A percentile compares a stretch with the other conserved stretches of the same genome.
phyloP scores from a whole-genome alignment of 2,888 invertebrate genomes.

The Chloromyia formosa region DNA sequence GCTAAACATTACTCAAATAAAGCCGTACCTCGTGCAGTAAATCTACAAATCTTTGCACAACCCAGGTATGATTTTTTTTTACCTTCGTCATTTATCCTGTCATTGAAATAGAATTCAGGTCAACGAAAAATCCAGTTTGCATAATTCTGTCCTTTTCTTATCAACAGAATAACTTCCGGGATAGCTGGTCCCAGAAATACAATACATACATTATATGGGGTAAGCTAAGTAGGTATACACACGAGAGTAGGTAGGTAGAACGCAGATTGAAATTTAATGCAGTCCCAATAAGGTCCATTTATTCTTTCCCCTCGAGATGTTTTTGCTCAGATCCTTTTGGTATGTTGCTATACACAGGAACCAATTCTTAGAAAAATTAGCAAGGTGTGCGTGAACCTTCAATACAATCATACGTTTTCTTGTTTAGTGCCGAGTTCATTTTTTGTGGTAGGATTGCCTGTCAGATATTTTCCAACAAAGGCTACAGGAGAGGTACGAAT shows the following conservation, averaged over 20 bases:
- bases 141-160: constrained; percentile 23
- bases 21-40: neutral
- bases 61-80: neutral
- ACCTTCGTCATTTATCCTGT: constrained; percentile 21
- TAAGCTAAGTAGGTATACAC: neutral
- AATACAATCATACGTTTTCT: neutral
- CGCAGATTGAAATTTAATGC: constrained; percentile 14
- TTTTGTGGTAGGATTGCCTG: neutral
- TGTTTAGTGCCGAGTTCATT: neutral
- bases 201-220: constrained; percentile 19
- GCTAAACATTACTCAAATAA: too few species aligned
- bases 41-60: neutral
- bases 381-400: constrained; percentile 21
- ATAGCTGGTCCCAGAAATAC: constrained; percentile 33
- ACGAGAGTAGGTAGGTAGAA: constrained; percentile 6
- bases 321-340: neutral
- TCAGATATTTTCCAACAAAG: neutral
- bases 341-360: constrained; percentile 1
- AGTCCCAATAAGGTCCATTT: constrained; percentile 5
- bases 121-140: constrained; percentile 30
- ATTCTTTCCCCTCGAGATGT: constrained; percentile 1
- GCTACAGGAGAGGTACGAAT: neutral
- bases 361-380: constrained; percentile 21
- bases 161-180: constrained; percentile 41
- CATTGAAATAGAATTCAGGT: constrained; percentile 32